Evolutionary conservation across 1,140 invertebrate genomes (phyloP), one percentile per base, ranked within the genome.

Genomic region (Meloidogyne chitwoodi): DNA sequence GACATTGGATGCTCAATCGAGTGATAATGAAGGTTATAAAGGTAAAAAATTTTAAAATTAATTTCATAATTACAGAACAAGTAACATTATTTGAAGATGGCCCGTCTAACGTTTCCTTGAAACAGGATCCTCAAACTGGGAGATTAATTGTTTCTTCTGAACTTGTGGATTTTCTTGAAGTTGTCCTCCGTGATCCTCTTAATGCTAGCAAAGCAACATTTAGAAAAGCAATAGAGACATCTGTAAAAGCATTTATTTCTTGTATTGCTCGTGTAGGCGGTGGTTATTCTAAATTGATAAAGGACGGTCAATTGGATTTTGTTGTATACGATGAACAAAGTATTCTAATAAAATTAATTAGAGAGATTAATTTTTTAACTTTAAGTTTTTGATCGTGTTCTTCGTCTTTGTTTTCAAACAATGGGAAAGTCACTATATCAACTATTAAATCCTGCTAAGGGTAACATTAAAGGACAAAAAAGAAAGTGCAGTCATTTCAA

Each of bases 351-450:
- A 26, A 5, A 1, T 63, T 48, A n/a, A 2, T 19, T 26, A 22
- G 0, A 0, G 4, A 0, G 62, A 29, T n/a, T 48, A 22, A 44
- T 71, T 24, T 38, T 44, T 75, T 24, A 14, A 22, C 22, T 79
- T 83, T 79, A 56, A 85, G 83, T 84, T 14, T 87, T 87, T 66
- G 86, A 87, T 68, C 79, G 68, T 31, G 62, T 86, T 11, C 75
- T 87, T 73, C 84, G 84, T 27, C 62, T 85, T 27, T 87, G 85
- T 64, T 83, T 87, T 22, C 64, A 72, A 8, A 31, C 80, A 38
- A 68, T 84, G 48, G 81, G 82, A 19, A 72, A 34, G 14, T 77
- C 63, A 71, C 34, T 82, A 2, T 74, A 75, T 29, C 14, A 66
- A 31, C 26, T 82, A 27, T 44, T 82, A n/a, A 56, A 82, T 66